Conservation (phyloP, 2,113 vertebrate genomes). For the Uropsilus gracilis region DNA sequence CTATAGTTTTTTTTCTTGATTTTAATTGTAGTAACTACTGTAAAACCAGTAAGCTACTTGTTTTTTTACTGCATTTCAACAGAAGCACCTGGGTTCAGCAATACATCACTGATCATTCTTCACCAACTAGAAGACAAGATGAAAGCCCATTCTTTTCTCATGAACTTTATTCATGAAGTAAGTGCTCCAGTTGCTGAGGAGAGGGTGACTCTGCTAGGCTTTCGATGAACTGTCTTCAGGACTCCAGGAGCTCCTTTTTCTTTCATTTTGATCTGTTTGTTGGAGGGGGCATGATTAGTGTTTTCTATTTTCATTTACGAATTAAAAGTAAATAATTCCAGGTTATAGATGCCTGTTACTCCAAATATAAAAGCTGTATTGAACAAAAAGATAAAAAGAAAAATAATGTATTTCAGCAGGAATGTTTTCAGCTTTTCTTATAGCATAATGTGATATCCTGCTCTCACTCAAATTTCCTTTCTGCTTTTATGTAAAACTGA, state of each 20-base stretch:
- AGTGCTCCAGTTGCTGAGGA: not conserved
- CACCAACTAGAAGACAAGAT: conserved; percentile 98
- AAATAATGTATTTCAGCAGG: not conserved
- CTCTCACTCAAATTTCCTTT: not conserved
- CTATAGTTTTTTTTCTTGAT: not conserved
- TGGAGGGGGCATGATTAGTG: not conserved
- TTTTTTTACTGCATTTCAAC: conserved; percentile 42
- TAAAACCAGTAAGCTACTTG: not conserved
- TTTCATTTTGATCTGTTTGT: not conserved
- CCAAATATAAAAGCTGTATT: not conserved
- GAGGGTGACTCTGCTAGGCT: not conserved
- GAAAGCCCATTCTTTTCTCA: conserved; percentile 95
- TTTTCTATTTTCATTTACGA: not conserved
- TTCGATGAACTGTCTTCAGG: not conserved
- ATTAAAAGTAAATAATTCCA: not conserved
- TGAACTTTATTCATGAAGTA: conserved; percentile 97
- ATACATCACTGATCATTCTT: conserved; percentile 96
- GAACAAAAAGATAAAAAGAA: not conserved
- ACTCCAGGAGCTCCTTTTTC: not conserved
- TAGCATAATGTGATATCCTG: not conserved
- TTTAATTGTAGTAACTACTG: not conserved
- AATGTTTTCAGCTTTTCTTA: not conserved
- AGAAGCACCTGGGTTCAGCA: conserved; percentile 94
- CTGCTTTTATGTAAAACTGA: not conserved
- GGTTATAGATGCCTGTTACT: not conserved